Conservation (phyloP, 2,888 invertebrate genomes). For the Oegoconia quadripuncta region DNA sequence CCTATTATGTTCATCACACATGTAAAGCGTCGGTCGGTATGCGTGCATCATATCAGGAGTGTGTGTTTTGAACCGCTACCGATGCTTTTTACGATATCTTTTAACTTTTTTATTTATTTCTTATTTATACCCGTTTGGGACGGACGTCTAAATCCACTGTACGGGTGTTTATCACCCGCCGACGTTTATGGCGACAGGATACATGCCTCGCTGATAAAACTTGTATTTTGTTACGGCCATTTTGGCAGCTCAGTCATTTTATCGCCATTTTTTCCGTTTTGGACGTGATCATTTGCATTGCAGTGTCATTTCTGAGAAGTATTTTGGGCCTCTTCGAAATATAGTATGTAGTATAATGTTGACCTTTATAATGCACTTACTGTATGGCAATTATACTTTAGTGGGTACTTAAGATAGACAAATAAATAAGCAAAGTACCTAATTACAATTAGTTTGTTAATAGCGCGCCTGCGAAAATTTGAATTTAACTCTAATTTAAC, state of each 20-base stretch:
- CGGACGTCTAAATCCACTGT: conserved; percentile 53
- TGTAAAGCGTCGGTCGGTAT: conserved; percentile 17
- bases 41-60: conserved; percentile 38
- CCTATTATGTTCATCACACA: too few species aligned
- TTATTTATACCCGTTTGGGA: conserved; percentile 29
- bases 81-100: conserved; percentile 45
- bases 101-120: conserved; percentile 27
- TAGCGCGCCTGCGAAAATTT: too few species aligned
- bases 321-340: background rate
- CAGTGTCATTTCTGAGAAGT: conserved; percentile 11
- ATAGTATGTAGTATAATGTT: too few species aligned
- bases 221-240: conserved; percentile 30
- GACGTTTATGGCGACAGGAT: conserved; percentile 41
- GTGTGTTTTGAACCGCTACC: conserved; percentile 39
- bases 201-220: conserved; percentile 48
- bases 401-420: too few species aligned
- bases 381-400: too few species aligned
- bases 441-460: too few species aligned
- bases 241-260: conserved; percentile 33
- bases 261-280: conserved; percentile 22
- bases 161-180: conserved; percentile 43
- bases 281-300: conserved; percentile 13
- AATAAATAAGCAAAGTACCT: too few species aligned
- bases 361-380: too few species aligned
- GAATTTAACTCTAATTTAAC: too few species aligned